Evolutionary conservation across 1,140 invertebrate genomes (phyloP).

Genomic region (Zelostemma sp.): DNA sequence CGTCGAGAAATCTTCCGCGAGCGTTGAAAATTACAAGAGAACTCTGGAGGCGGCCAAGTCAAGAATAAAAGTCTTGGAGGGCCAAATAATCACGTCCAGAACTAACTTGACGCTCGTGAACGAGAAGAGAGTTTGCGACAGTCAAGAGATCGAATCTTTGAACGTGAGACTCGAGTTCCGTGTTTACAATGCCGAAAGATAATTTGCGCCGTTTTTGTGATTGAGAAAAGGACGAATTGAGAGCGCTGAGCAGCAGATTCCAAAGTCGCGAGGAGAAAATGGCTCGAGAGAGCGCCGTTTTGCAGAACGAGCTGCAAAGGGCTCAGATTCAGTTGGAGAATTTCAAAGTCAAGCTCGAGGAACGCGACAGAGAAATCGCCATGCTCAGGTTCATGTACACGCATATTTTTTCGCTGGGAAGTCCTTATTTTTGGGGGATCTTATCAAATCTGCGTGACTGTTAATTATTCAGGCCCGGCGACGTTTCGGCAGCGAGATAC

Average conservation of each 20-base stretch:
- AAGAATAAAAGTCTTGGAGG: conserved; percentile 73
- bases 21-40: conserved; percentile 69
- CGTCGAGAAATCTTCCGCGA: conserved; percentile 57
- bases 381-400: conserved; percentile 43
- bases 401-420: not conserved
- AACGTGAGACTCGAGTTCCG: conserved; percentile 58
- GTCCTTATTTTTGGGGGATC: not conserved
- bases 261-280: conserved; percentile 45
- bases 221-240: conserved; percentile 48
- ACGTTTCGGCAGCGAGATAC: not conserved
- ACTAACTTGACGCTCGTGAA: conserved; percentile 69
- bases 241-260: conserved; percentile 39
- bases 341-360: conserved; percentile 44
- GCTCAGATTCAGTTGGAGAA: conserved; percentile 44
- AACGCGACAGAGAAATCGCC: conserved; percentile 56
- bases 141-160: conserved; percentile 71
- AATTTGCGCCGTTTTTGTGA: not conserved
- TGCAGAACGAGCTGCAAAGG: conserved; percentile 52
- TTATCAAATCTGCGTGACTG: not conserved
- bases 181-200: not conserved
- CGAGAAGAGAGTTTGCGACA: conserved; percentile 73
- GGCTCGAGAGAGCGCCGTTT: conserved; percentile 30
- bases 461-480: not conserved
- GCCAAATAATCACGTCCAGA: conserved; percentile 66
- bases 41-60: conserved; percentile 73